These are phyloP conservation scores for Picus viridis DNA, from an alignment of 2,797 vertebrate genomes.

Conservation along the genomic window DNA sequence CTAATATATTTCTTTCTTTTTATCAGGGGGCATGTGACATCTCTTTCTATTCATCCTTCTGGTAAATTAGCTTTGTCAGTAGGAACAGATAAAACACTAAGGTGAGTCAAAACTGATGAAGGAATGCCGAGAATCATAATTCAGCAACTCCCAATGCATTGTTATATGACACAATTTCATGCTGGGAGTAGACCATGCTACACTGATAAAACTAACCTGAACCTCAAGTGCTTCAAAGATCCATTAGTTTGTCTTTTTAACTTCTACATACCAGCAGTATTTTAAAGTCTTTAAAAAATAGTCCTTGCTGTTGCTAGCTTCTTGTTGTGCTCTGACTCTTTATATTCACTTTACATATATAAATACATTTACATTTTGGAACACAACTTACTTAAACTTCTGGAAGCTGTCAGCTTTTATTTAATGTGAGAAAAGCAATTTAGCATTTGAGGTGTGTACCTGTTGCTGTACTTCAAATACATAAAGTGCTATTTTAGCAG, in stretches of 20 bases:
- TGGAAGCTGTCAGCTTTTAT: neutral
- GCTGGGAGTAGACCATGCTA: neutral
- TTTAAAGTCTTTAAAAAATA: neutral
- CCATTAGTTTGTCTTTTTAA: neutral
- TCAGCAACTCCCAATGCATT: neutral
- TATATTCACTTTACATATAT: neutral
- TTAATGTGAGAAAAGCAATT: neutral
- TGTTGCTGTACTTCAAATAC: neutral
- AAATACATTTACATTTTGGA: neutral
- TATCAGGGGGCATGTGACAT: conserved; percentile 89
- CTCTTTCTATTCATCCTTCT: conserved; percentile 93
- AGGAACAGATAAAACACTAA: conserved; percentile 95
- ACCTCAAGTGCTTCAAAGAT: neutral
- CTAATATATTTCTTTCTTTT: conserved; percentile 31
- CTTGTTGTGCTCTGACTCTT: neutral
- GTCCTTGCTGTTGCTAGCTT: neutral
- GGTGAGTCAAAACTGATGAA: conserved; percentile 75
- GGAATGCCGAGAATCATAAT: neutral
- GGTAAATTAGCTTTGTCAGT: conserved; percentile 95
- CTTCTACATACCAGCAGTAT: neutral
- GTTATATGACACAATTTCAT: neutral
- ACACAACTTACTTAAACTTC: neutral
- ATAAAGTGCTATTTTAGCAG: neutral
- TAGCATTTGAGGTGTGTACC: neutral
- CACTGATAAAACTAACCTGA: neutral